phyloP scores from a whole-genome alignment of 2,797 vertebrate genomes.

The Arrhamphus sclerolepis region DNA sequence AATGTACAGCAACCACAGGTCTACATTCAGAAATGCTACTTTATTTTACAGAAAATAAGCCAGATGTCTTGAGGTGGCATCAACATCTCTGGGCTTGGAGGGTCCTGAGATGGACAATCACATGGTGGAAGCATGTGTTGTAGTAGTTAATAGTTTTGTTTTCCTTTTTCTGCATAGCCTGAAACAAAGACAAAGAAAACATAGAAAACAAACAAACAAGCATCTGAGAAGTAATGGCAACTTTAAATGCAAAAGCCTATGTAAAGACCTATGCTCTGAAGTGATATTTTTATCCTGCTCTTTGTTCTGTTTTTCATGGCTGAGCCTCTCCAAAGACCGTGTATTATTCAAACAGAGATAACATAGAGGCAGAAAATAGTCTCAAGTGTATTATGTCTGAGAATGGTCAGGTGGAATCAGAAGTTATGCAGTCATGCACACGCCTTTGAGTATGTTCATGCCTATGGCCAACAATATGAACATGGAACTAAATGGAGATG shows the following conservation, averaged over 20 bases:
- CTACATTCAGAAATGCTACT: too few relatives aligned
- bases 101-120: too few relatives aligned
- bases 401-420: slow-evolving; percentile 25
- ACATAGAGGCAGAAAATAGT: slow-evolving; percentile 14
- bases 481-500: slow-evolving; percentile 46
- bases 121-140: too few relatives aligned
- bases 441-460: slow-evolving; percentile 6
- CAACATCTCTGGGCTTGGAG: too few relatives aligned
- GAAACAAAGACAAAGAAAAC: too few relatives aligned
- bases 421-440: slow-evolving; percentile 1
- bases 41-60: too few relatives aligned
- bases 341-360: slow-evolving; percentile 38
- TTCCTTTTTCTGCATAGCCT: too few relatives aligned
- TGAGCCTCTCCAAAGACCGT: slow-evolving; percentile 9
- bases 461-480: neutral
- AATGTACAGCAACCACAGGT: too few relatives aligned
- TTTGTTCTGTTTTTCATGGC: slow-evolving; percentile 26
- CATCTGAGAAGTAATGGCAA: too few relatives aligned
- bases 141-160: too few relatives aligned
- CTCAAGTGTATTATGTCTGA: slow-evolving; percentile 27
- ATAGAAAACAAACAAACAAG: too few relatives aligned
- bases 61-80: too few relatives aligned
- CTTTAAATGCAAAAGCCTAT: neutral
- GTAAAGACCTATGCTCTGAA: slow-evolving; percentile 8
- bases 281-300: slow-evolving; percentile 34